phyloP scores from a whole-genome alignment of 2,797 vertebrate species.

The Phataginus tricuspis region DNA sequence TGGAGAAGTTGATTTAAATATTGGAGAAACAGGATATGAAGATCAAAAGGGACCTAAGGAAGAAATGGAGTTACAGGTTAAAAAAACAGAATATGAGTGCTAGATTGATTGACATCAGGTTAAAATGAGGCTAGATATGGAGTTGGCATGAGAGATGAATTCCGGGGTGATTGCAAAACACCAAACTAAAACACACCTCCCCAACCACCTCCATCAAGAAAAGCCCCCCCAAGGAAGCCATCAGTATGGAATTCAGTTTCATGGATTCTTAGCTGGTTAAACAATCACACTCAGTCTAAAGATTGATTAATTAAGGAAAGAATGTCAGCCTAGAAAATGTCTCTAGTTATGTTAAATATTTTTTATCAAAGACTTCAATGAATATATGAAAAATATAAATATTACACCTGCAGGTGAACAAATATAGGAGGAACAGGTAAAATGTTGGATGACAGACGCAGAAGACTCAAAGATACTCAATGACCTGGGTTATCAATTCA shows the following conservation, averaged over 20 bases:
- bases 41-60: neutral
- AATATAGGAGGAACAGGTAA: neutral
- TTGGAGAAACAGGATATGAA: neutral
- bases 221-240: neutral
- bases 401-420: neutral
- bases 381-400: neutral
- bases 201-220: neutral
- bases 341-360: neutral
- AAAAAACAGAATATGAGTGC: neutral
- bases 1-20: neutral
- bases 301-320: neutral
- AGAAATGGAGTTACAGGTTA: neutral
- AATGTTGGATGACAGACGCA: neutral
- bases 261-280: constrained; percentile 5
- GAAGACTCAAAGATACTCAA: neutral
- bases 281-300: neutral
- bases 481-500: neutral
- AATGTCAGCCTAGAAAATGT: neutral
- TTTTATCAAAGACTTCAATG: neutral
- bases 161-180: neutral
- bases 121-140: neutral
- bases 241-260: neutral
- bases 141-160: neutral
- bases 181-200: neutral
- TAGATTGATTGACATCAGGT: neutral